Conservation (phyloP, 1,140 invertebrate species). For the Eupristina koningsbergeri region DNA sequence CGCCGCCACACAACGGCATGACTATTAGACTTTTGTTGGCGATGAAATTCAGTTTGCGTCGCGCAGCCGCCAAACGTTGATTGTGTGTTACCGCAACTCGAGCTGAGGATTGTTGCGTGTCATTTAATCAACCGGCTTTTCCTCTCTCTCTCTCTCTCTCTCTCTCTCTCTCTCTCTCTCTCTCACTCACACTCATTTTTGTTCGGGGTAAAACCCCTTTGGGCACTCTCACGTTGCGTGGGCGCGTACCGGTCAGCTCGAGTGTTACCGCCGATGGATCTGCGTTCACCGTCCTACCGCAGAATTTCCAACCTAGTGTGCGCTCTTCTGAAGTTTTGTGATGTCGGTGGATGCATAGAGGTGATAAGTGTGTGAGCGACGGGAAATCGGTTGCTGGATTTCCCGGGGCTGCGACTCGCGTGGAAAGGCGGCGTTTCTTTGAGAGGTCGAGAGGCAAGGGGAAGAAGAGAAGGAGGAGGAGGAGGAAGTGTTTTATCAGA, state of each 20-base stretch:
- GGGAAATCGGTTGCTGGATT: not conserved
- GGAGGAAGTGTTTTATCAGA: constrained; percentile 9
- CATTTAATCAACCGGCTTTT: not conserved
- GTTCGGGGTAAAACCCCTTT: no score
- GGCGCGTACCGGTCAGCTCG: no score
- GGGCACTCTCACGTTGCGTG: no score
- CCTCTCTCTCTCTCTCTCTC: not conserved
- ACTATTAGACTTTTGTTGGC: constrained; percentile 54
- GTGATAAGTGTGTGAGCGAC: not conserved
- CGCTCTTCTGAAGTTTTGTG: no score
- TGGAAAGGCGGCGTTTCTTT: constrained; percentile 37
- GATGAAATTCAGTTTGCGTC: constrained; percentile 66
- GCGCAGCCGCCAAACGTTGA: constrained; percentile 65
- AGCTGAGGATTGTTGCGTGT: not conserved
- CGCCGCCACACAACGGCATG: constrained; percentile 1
- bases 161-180: no score
- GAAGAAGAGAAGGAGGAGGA: not conserved
- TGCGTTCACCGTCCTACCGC: no score
- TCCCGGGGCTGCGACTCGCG: not conserved
- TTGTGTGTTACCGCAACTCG: constrained; percentile 9
- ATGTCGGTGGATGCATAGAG: not conserved
- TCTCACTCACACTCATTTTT: no score
- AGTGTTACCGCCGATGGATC: no score
- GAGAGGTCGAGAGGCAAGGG: not conserved
- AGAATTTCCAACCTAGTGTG: no score